These are phyloP conservation scores for Meta bourneti DNA, from an alignment of 2,888 invertebrate species.

Conservation along the genomic window DNA sequence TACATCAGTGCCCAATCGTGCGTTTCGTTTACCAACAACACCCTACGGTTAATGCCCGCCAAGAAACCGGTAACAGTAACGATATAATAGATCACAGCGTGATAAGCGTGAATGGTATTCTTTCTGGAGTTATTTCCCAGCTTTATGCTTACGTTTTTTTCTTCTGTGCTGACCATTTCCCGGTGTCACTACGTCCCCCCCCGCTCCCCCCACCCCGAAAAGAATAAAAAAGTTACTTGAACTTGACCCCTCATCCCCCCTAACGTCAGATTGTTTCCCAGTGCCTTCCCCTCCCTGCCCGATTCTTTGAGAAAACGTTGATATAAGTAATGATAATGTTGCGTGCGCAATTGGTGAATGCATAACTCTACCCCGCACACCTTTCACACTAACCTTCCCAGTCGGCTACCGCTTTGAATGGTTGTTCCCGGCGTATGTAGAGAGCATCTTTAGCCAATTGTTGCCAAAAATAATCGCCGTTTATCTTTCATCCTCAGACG, in stretches of 20 bases:
- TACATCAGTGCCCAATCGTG: conserved; percentile 47
- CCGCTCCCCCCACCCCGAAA: neutral
- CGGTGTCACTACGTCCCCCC: conserved; percentile 37
- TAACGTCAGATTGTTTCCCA: conserved; percentile 55
- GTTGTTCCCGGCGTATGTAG: neutral
- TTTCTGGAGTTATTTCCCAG: conserved; percentile 67
- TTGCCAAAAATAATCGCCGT: conserved; percentile 20
- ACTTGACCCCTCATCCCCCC: conserved; percentile 44
- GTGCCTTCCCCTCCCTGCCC: conserved; percentile 21
- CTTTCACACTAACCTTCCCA: conserved; percentile 21
- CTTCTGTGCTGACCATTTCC: conserved; percentile 57
- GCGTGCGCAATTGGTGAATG: conserved; percentile 72
- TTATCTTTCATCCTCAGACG: neutral
- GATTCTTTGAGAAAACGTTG: conserved; percentile 70
- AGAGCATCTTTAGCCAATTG: conserved; percentile 18
- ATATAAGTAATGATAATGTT: conserved; percentile 75
- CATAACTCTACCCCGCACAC: conserved; percentile 32
- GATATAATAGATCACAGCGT: conserved; percentile 73
- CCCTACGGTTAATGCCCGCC: conserved; percentile 67
- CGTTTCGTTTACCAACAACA: conserved; percentile 67
- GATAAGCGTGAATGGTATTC: conserved; percentile 64
- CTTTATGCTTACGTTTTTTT: conserved; percentile 66
- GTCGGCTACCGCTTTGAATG: conserved; percentile 45
- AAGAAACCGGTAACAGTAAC: conserved; percentile 71
- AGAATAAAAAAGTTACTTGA: conserved; percentile 41